A percentile compares a stretch with the other conserved stretches of the same genome.
Conservation (phyloP, 2,888 invertebrate genomes). For the Norana najaformis region DNA sequence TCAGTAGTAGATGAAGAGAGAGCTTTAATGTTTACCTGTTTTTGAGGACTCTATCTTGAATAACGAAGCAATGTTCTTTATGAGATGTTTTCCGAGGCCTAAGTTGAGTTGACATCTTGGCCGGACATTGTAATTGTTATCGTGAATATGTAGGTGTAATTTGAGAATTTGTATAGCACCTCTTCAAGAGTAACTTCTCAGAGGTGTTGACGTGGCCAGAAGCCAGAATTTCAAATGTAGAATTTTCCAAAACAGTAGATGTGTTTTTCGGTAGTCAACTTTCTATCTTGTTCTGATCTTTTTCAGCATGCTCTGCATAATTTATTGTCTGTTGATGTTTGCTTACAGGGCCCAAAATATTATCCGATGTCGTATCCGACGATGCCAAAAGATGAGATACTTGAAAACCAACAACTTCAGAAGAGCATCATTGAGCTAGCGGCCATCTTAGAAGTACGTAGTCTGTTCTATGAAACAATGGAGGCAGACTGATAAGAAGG, state of each 20-base stretch:
- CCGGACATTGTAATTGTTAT: background rate
- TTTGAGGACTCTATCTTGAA: background rate
- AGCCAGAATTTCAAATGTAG: no score
- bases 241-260: no score
- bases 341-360: constrained; percentile 75
- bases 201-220: background rate
- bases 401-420: constrained; percentile 78
- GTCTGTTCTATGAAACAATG: constrained; percentile 69
- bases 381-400: constrained; percentile 81
- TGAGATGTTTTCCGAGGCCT: background rate
- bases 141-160: background rate
- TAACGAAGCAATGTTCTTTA: background rate
- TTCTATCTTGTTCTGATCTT: background rate
- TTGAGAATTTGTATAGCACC: background rate
- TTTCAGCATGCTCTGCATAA: background rate
- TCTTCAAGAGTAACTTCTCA: background rate
- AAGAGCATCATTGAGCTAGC: constrained; percentile 79
- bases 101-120: background rate
- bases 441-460: constrained; percentile 79
- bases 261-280: no score
- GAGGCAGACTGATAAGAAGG: constrained; percentile 26
- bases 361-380: constrained; percentile 83
- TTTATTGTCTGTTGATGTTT: background rate
- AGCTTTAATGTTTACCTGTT: background rate
- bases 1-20: background rate